phyloP scores from a whole-genome alignment of 2,113 vertebrate genomes.

The Pelvicachromis taeniatus region DNA sequence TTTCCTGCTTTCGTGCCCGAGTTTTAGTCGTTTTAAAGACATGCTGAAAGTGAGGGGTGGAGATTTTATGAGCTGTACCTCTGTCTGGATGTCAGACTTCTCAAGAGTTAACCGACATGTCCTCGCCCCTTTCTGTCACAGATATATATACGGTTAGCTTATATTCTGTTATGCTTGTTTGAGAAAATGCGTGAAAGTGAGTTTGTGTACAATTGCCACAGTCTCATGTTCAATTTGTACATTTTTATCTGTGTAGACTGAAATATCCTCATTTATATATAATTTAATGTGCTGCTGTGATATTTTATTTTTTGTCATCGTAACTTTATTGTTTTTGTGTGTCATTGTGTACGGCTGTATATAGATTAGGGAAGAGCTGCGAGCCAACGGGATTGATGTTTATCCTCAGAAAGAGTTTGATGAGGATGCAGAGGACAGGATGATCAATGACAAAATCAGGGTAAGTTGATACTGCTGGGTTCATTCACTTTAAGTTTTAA shows the following conservation, averaged over 20 bases:
- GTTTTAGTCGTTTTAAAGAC: conserved; percentile 8
- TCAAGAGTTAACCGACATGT: not conserved
- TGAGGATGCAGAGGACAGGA: conserved; percentile 89
- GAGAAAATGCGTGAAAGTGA: not conserved
- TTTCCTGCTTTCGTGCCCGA: not conserved
- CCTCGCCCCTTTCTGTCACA: not conserved
- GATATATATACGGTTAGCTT: not conserved
- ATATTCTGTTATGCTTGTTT: not conserved
- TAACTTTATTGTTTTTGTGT: not conserved
- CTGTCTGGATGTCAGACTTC: not conserved
- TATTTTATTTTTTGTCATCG: not conserved
- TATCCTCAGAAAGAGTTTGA: conserved; percentile 98
- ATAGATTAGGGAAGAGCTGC: conserved; percentile 90
- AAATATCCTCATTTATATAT: not conserved
- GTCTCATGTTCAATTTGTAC: not conserved
- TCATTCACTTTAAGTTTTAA: not conserved
- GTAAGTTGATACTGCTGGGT: conserved; percentile 62
- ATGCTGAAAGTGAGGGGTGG: not conserved
- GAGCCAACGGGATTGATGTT: conserved; percentile 89
- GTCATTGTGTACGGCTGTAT: not conserved
- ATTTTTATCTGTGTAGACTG: not conserved
- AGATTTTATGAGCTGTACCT: not conserved
- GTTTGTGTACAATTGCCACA: not conserved
- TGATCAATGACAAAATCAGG: conserved; percentile 94
- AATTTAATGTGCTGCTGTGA: not conserved